A percentile compares a stretch with the other conserved stretches of the same genome.
Evolutionary conservation across 2,113 vertebrate genomes (phyloP).

Genomic region (Rhea pennata): DNA sequence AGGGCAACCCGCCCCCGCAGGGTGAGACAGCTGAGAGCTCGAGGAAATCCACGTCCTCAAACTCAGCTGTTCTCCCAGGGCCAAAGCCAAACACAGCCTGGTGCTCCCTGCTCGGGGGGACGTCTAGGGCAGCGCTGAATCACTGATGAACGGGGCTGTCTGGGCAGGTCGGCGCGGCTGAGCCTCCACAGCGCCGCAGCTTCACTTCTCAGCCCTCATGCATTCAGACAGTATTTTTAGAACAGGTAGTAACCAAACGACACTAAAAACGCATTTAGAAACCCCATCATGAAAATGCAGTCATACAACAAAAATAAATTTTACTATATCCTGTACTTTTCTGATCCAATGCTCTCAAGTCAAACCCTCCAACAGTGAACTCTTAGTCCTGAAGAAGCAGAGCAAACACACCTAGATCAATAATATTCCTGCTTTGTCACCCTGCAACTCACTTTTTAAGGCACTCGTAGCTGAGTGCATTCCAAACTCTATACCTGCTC

Average conservation of each 20-base stretch:
- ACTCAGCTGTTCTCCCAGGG: neutral
- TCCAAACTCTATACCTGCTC: neutral
- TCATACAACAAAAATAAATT: accelerated
- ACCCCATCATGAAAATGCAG: neutral
- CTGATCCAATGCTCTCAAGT: accelerated
- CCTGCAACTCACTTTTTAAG: accelerated
- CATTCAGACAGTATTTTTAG: accelerated
- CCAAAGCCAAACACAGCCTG: neutral
- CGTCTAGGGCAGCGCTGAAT: neutral
- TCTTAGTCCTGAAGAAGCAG: accelerated
- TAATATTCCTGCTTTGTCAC: accelerated
- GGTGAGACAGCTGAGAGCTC: neutral
- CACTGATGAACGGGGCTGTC: neutral
- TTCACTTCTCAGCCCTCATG: accelerated
- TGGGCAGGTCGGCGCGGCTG: neutral
- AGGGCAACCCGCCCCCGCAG: no score
- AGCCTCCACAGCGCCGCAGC: neutral
- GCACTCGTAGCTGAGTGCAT: accelerated
- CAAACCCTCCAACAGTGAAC: neutral
- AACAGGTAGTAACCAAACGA: accelerated
- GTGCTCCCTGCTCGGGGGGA: neutral
- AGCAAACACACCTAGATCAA: accelerated
- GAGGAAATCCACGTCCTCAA: neutral
- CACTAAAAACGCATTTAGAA: neutral
- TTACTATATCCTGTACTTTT: accelerated